Percentiles rank a stretch among this genome's conserved stretches.
These are phyloP conservation scores for Drosophila melanogaster DNA, from an alignment of 1,140 invertebrate species.

Conservation along the genomic window Release_6_plus_ISO1_MT NT_037436.4:15670001-15670500, in stretches of 20 bases:
- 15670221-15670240: conserved; percentile 54
- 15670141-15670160: conserved; percentile 56
- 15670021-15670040: conserved; percentile 26
- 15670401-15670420: background rate
- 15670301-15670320: conserved; percentile 29
- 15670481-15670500: too few species aligned
- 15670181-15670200: conserved; percentile 31
- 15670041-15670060: conserved; percentile 49
- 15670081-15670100: conserved; percentile 49
- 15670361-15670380: conserved; percentile 25
- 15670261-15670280: conserved; percentile 52
- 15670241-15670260: conserved; percentile 63
- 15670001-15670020: conserved; percentile 46
- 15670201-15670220: conserved; percentile 70
- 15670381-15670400: conserved; percentile 54
- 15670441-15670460: background rate
- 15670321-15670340: conserved; percentile 23
- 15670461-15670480: too few species aligned
- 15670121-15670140: conserved; percentile 55
- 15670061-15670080: conserved; percentile 70
- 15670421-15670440: background rate
- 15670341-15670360: conserved; percentile 72
- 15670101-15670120: conserved; percentile 7
- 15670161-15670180: conserved; percentile 66
- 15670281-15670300: conserved; percentile 32